A percentile compares a stretch with the other conserved stretches of the same genome.
phyloP scores from a whole-genome alignment of 2,797 vertebrate genomes.

The Rallus crepitans region DNA sequence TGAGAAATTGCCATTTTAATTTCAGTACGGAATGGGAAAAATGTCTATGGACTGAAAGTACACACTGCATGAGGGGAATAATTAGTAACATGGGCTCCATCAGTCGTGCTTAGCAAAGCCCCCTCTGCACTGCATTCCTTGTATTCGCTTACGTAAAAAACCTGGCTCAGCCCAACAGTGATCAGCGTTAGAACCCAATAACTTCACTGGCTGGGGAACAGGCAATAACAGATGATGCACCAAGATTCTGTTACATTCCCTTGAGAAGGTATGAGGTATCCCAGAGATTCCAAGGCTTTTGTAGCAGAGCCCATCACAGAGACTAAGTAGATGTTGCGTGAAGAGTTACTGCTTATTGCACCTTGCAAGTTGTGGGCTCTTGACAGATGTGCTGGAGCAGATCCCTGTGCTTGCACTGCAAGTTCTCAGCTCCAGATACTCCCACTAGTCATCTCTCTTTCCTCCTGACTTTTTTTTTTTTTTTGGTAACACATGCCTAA shows the following conservation, averaged over 20 bases:
- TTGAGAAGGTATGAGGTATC: neutral
- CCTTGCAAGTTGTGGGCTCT: neutral
- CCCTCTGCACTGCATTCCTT: neutral
- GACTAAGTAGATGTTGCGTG: neutral
- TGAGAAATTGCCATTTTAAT: neutral
- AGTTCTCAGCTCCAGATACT: neutral
- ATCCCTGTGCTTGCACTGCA: neutral
- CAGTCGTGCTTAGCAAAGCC: neutral
- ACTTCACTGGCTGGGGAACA: neutral
- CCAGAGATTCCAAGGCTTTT: neutral
- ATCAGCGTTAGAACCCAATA: neutral
- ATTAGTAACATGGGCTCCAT: neutral
- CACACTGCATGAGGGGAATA: neutral
- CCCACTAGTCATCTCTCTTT: conserved; percentile 1
- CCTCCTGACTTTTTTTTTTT: neutral
- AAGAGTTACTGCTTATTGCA: neutral
- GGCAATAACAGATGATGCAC: neutral
- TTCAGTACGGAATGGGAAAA: neutral
- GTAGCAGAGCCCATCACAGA: neutral
- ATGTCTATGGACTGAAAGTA: neutral
- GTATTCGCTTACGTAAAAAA: neutral
- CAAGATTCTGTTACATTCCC: neutral
- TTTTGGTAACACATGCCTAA: neutral
- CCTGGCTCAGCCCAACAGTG: neutral
- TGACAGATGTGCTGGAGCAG: conserved; percentile 38